phyloP scores from a whole-genome alignment of 2,888 invertebrate genomes.

The Spodoptera picta region DNA sequence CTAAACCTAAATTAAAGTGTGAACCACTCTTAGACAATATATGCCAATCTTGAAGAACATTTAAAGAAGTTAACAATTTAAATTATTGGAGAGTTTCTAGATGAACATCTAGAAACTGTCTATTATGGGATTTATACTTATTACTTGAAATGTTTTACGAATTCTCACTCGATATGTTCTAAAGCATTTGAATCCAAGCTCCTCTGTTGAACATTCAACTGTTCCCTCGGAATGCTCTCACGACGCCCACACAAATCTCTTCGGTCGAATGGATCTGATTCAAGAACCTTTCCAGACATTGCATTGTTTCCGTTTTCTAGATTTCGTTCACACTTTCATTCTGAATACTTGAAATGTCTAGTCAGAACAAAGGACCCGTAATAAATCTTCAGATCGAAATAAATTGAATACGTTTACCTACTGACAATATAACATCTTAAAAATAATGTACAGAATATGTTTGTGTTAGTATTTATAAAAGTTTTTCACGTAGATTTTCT shows the following conservation, averaged over 20 bases:
- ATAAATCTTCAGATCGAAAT: too few relatives aligned
- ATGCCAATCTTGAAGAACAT: too few relatives aligned
- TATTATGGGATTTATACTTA: too few relatives aligned
- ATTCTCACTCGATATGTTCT: slow-evolving; percentile 2
- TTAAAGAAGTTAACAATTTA: too few relatives aligned
- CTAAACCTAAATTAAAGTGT: too few relatives aligned
- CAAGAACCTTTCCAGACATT: slow-evolving; percentile 63
- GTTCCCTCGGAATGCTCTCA: slow-evolving; percentile 60
- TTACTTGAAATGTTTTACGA: neutral
- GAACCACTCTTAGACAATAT: too few relatives aligned
- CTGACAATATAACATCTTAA: neutral
- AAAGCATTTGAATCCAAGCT: slow-evolving; percentile 12
- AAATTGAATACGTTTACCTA: neutral
- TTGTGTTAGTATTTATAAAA: too few relatives aligned
- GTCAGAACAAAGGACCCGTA: neutral
- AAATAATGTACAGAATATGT: neutral
- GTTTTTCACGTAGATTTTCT: neutral
- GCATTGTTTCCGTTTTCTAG: slow-evolving; percentile 65
- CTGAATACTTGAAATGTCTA: slow-evolving; percentile 15
- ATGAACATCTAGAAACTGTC: too few relatives aligned
- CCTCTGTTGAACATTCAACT: slow-evolving; percentile 23
- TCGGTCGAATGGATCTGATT: slow-evolving; percentile 58
- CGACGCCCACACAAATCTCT: slow-evolving; percentile 74
- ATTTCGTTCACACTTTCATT: slow-evolving; percentile 51
- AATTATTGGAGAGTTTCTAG: too few relatives aligned